Base-by-base conservation (phyloP, 2,888 invertebrate genomes). In the Oegoconia quadripuncta region DNA sequence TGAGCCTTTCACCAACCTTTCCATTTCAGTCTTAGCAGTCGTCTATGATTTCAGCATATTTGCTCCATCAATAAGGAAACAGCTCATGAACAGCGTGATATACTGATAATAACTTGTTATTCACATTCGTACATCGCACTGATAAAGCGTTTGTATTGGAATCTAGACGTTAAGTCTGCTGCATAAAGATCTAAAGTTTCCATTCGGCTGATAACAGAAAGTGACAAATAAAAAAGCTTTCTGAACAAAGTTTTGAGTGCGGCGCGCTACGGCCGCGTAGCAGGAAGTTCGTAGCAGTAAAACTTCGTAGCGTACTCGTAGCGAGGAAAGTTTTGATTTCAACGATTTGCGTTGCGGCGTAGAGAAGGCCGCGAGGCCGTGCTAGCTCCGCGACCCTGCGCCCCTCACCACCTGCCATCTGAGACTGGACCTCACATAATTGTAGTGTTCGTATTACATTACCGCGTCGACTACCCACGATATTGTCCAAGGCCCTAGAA, bases 251-350 rank as follows among this genome's bases (percentile, higher is more conserved):
- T 87, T 86, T 82, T 76, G 84, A 82, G 83, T 79, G 75, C 73
- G 74, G 69, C 75, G 75, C 78, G 77, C 82, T 81, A 80, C 81
- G 74, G 64, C 64, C 60, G 72, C 83, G 87, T 87, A 86, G 86
- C 84, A 84, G 87, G 86, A 87, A 87, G 86, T 86, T 86, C 77
- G 87, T 87, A 87, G 86, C 84, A 72, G 81, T 83, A 82, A 86
- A 87, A 87, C 86, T 86, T 86, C 82, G 87, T 87, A 87, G 84
- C 84, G 82, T 76, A 79, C 77, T 74, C 82, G 86, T 83, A 84
- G 86, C 84, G 87, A 83, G n/a, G 87, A 87, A 87, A 87, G 86
- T 87, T 86, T 86, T 87, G 86, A 87, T 86, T 87, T 84, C 87
- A 83, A 87, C 86, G 84, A 87, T 86, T 86, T 86, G 84, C 77